Base-by-base conservation (phyloP, 2,797 vertebrate species). In the Protosalanx chinensis region DNA sequence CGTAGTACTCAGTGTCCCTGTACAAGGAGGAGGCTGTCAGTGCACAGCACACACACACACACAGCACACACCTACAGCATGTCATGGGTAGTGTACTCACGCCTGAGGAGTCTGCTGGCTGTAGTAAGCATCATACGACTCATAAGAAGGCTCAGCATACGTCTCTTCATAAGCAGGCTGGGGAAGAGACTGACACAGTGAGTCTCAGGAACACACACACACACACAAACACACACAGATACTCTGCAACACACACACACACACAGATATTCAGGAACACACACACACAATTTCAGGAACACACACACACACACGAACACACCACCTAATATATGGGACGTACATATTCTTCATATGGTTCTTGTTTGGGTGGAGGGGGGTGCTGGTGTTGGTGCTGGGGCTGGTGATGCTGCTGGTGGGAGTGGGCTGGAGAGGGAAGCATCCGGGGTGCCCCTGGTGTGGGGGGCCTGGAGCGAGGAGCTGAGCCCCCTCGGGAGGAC, bases 1-100 rank as follows among this genome's bases (percentile, higher is more conserved):
- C 97, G 79, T 98, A 98, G 90, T 99, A 99, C 82, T 99, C 97
- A 37, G 96, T 98, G 63, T 98, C 97, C 76, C 97, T 99, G 88
- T 86, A 68, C 30, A 10, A 23, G 32, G 18, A n/a, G 20, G 0
- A 59, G 18, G 29, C 35, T 35, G 15, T 67, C 4, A 41, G 35
- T 27, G 23, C 23, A 27, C 23, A 27, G 23, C 23, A 1, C 23
- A 27, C 41, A 46, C 37, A 41, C 37, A 7, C 37, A 2, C 41
- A 46, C 41, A 46, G 41, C 41, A 46, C 10, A 53, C 4, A n/a
- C n/a, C 16, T 10, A 61, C 16, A 53, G 60, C 60, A 12, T 2
- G 32, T 16, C 15, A 10, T 18, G 57, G 57, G 16, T 27, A 23
- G 20, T 59, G 6, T 20, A 93, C 96, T 95, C 83, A 98, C 97